phyloP scores from a whole-genome alignment of 2,797 vertebrate genomes.

The Pangasius macronema region DNA sequence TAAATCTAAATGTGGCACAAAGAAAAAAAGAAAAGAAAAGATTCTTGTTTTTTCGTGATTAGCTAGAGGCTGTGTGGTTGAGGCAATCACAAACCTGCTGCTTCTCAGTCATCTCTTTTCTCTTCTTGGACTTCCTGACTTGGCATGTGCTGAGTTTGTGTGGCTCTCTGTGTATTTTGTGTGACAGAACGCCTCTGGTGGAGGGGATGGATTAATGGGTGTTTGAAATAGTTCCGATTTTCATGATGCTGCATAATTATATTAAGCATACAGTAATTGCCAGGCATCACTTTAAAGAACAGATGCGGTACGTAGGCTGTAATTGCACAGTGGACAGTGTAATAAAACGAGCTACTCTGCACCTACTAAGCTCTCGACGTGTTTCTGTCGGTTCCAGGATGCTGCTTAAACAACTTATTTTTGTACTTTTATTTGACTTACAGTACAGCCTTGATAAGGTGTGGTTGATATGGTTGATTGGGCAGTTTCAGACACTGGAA shows the following conservation, averaged over 20 bases:
- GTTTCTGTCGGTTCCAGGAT: neutral
- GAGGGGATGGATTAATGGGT: neutral
- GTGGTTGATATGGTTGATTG: neutral
- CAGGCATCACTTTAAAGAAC: conserved; percentile 3
- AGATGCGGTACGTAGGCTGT: neutral
- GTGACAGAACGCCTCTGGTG: neutral
- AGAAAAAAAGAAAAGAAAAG: conserved; percentile 49
- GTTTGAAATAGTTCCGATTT: conserved; percentile 13
- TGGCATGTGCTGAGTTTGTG: conserved; percentile 17
- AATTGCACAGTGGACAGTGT: neutral
- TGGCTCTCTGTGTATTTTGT: neutral
- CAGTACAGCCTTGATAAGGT: neutral
- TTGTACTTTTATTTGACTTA: neutral
- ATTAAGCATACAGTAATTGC: neutral
- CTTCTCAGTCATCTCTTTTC: conserved; percentile 23
- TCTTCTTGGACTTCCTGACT: neutral
- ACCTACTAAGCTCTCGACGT: neutral
- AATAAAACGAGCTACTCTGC: neutral
- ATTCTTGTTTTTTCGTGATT: conserved; percentile 51
- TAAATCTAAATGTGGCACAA: conserved; percentile 34
- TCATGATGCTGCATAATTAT: neutral
- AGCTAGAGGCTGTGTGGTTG: conserved; percentile 50
- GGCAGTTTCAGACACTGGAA: neutral
- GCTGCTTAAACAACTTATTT: neutral
- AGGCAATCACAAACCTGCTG: conserved; percentile 39